Evolutionary conservation across 2,888 invertebrate genomes (phyloP).

Genomic region (Oscheius sp.): DNA sequence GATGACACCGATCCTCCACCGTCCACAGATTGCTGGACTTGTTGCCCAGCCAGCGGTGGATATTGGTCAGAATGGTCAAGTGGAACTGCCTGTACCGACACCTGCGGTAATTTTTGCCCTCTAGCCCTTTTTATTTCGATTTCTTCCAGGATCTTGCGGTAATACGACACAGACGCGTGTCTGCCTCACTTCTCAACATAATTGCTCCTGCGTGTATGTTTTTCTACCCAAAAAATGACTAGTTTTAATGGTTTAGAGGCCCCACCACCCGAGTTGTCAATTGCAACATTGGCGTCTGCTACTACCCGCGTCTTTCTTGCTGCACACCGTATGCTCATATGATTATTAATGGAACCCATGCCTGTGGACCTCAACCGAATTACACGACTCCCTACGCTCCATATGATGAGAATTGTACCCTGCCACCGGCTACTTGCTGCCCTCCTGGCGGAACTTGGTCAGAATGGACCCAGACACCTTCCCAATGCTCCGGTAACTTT

Average conservation of each 20-base stretch:
- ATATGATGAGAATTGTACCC: conserved; percentile 14
- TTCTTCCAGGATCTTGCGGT: conserved; percentile 2
- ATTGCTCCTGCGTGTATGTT: conserved; percentile 35
- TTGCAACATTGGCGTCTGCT: conserved; percentile 52
- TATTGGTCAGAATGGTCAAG: conserved; percentile 31
- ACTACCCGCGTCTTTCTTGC: conserved; percentile 47
- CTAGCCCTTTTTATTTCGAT: not conserved
- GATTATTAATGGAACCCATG: conserved; percentile 40
- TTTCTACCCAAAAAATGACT: too few relatives aligned
- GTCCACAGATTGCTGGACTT: conserved; percentile 29
- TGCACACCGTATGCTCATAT: conserved; percentile 43
- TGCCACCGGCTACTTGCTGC: conserved; percentile 31
- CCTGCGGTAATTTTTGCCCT: not conserved
- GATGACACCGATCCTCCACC: conserved; percentile 27
- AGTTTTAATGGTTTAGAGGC: conserved; percentile 37
- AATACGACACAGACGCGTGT: conserved; percentile 26
- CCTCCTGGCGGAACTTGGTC: conserved; percentile 41
- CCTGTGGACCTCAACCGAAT: conserved; percentile 45
- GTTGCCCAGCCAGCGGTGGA: conserved; percentile 29
- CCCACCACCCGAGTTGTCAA: conserved; percentile 39
- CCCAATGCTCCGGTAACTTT: conserved; percentile 35
- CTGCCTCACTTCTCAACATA: conserved; percentile 15
- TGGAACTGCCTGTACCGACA: not conserved
- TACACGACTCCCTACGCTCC: conserved; percentile 14
- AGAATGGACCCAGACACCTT: conserved; percentile 41